These are phyloP conservation scores for Crepidodera aurea DNA, from an alignment of 2,888 invertebrate genomes.

Conservation along the genomic window DNA sequence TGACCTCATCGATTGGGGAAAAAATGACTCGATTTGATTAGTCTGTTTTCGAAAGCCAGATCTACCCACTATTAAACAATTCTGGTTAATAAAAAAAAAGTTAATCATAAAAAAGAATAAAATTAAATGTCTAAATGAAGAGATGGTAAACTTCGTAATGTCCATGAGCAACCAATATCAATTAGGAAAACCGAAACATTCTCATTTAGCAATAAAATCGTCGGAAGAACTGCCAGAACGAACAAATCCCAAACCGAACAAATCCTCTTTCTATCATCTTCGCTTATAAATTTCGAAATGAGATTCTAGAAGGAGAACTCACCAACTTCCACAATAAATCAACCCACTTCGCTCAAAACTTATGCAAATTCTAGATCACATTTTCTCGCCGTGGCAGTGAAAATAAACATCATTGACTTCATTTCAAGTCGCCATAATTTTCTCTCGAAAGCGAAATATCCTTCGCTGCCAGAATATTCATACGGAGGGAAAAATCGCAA, in stretches of 20 bases:
- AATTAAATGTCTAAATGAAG: too few species aligned
- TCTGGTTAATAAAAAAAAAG: too few species aligned
- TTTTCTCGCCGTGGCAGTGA: conserved; percentile 36
- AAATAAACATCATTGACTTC: conserved; percentile 42
- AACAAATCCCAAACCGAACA: conserved; percentile 12
- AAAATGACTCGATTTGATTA: too few species aligned
- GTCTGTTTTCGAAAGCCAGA: too few species aligned
- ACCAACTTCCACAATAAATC: conserved; percentile 37
- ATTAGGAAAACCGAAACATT: conserved; percentile 3
- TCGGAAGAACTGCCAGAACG: background rate
- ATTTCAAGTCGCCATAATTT: conserved; percentile 41
- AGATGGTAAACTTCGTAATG: too few species aligned
- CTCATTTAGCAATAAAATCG: conserved; percentile 11
- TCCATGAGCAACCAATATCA: background rate
- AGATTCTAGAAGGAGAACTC: conserved; percentile 22
- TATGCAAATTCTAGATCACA: conserved; percentile 37
- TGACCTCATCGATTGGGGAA: too few species aligned
- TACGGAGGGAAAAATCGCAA: conserved; percentile 38
- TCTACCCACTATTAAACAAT: too few species aligned
- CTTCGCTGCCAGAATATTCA: conserved; percentile 36
- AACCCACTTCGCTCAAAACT: conserved; percentile 32
- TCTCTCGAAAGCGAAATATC: conserved; percentile 27
- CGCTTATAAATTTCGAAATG: conserved; percentile 32
- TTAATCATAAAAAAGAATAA: too few species aligned
- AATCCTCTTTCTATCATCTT: conserved; percentile 26